These are phyloP conservation scores for Turdus rufiventris DNA, from an alignment of 2,113 vertebrate genomes.

Conservation along the genomic window DNA sequence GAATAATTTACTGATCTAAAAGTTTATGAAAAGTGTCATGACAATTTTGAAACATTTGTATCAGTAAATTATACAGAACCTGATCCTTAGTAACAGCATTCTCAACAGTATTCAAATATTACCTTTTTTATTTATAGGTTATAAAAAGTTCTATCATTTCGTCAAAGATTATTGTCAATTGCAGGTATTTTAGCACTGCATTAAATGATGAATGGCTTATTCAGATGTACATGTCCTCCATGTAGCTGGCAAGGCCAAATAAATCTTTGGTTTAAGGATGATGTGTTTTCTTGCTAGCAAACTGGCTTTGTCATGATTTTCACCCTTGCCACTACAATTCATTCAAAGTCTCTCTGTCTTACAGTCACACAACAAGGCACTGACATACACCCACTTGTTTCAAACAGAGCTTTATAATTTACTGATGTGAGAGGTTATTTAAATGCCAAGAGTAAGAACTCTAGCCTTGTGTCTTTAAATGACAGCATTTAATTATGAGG, in stretches of 20 bases:
- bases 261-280: not conserved
- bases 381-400: not conserved
- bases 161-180: not conserved
- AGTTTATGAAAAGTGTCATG: not conserved
- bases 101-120: not conserved
- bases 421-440: constrained; percentile 22
- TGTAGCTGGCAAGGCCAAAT: constrained; percentile 5
- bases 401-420: not conserved
- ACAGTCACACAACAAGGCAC: not conserved
- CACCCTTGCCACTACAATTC: not conserved
- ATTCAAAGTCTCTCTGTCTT: not conserved
- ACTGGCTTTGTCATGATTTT: not conserved
- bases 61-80: not conserved
- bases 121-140: not conserved
- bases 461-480: not conserved
- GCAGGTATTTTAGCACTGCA: not conserved
- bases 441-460: constrained; percentile 1
- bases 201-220: not conserved
- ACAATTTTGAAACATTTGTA: not conserved
- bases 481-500: not conserved
- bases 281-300: not conserved
- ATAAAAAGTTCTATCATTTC: not conserved
- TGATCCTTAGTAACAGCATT: not conserved
- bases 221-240: not conserved
- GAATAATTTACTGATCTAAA: not conserved